These are phyloP conservation scores for Philotrypesis tridentata DNA, from an alignment of 1,140 invertebrate genomes.

Conservation along the genomic window DNA sequence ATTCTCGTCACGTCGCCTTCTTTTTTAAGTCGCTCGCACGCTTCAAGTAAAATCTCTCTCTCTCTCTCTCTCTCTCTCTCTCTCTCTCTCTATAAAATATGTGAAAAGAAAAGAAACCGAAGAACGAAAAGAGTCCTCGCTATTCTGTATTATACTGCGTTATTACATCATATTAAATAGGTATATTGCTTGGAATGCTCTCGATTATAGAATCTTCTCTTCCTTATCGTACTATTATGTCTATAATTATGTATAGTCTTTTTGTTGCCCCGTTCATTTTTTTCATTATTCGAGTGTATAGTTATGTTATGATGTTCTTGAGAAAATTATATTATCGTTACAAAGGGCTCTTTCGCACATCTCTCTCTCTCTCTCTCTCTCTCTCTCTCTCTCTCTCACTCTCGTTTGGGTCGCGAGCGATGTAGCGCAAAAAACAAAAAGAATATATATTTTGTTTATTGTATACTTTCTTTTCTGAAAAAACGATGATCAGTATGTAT, in stretches of 20 bases:
- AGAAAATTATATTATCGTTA: conserved; percentile 39
- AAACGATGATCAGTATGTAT: conserved; percentile 20
- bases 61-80: too few species aligned
- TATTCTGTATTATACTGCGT: conserved; percentile 39
- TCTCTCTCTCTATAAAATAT: neutral
- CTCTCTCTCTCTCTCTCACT: neutral
- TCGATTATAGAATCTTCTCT: neutral
- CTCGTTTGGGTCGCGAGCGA: too few species aligned
- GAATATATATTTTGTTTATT: conserved; percentile 17
- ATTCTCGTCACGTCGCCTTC: neutral
- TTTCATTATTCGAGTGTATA: too few species aligned
- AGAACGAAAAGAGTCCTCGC: conserved; percentile 51
- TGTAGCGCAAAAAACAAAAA: too few species aligned
- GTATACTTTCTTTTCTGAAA: conserved; percentile 33
- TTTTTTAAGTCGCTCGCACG: neutral
- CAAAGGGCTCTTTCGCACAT: conserved; percentile 5
- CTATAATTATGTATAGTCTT: neutral
- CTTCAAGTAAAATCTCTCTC: neutral
- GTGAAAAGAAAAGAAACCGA: conserved; percentile 40
- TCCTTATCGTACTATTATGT: neutral
- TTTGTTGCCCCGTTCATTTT: neutral
- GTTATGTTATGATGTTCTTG: conserved; percentile 23
- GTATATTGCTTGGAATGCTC: conserved; percentile 44
- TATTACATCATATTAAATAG: conserved; percentile 50
- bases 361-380: neutral